phyloP scores from a whole-genome alignment of 53 echinoderm and acorn worm species.

The Mesocentrotus franciscanus region DNA sequence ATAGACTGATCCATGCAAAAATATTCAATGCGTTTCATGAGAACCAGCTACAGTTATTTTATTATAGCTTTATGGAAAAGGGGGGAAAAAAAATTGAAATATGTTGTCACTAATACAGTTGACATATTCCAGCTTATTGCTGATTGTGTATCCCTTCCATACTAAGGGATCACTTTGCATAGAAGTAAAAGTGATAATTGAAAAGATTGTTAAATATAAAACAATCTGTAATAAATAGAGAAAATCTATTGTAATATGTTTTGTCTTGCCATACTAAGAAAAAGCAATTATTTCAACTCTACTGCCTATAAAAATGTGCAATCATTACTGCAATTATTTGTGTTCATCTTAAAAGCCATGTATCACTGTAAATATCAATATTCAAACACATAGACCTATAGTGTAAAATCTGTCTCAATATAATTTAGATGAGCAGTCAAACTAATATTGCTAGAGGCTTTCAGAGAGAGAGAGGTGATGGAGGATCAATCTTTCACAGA shows the following conservation, averaged over 20 bases:
- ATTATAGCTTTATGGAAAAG: not conserved
- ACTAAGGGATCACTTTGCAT: not conserved
- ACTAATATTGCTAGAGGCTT: not conserved
- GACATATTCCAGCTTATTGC: not conserved
- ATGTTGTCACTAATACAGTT: not conserved
- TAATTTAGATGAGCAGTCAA: not conserved
- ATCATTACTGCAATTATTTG: not conserved
- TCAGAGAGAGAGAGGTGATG: not conserved
- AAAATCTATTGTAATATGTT: not conserved
- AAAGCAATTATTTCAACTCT: not conserved
- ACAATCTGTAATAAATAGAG: not conserved
- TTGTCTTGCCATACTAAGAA: not conserved
- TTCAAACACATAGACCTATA: not conserved
- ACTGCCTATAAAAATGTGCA: constrained; percentile 21
- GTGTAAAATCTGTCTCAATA: not conserved
- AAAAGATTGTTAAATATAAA: not conserved
- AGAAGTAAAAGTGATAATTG: not conserved
- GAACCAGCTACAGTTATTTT: too few species aligned
- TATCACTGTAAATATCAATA: not conserved
- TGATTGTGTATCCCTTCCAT: not conserved
- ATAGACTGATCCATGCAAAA: not conserved
- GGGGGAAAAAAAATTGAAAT: not conserved
- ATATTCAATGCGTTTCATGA: not conserved
- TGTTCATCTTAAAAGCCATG: not conserved
- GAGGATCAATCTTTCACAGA: not conserved